Conservation (phyloP, 2,888 invertebrate genomes). For the Phyllotreta striolata region DNA sequence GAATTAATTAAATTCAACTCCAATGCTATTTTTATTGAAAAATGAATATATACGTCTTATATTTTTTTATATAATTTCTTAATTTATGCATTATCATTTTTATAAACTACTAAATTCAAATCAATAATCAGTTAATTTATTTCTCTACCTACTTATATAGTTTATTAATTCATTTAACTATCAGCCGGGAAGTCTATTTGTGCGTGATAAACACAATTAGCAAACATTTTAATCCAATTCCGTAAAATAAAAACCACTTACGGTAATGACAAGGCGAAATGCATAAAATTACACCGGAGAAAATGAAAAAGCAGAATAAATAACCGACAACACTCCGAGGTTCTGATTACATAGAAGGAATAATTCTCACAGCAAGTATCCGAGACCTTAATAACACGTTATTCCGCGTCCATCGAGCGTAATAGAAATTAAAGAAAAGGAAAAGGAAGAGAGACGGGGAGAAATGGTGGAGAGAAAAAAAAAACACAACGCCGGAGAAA, state of each 20-base stretch:
- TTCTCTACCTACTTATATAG: too few species aligned
- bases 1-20: too few species aligned
- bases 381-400: slow-evolving; percentile 37
- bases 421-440: slow-evolving; percentile 51
- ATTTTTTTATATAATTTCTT: too few species aligned
- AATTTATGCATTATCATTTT: too few species aligned
- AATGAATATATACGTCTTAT: too few species aligned
- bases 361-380: slow-evolving; percentile 39
- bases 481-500: slow-evolving; percentile 1
- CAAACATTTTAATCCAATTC: slow-evolving; percentile 22
- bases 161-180: not conserved
- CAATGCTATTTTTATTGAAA: too few species aligned
- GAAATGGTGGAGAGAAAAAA: slow-evolving; percentile 4
- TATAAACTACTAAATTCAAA: too few species aligned
- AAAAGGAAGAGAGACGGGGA: not conserved
- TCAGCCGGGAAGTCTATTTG: not conserved
- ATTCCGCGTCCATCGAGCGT: slow-evolving; percentile 46
- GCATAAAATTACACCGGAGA: slow-evolving; percentile 29
- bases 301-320: slow-evolving; percentile 31
- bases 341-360: slow-evolving; percentile 34
- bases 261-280: slow-evolving; percentile 32
- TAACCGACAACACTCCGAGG: slow-evolving; percentile 33
- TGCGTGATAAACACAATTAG: slow-evolving; percentile 16
- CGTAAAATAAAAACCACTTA: slow-evolving; percentile 28
- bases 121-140: too few species aligned